These are phyloP conservation scores for Pseudachorutes palmiensis DNA, from an alignment of 1,140 invertebrate species.

Conservation along the genomic window DNA sequence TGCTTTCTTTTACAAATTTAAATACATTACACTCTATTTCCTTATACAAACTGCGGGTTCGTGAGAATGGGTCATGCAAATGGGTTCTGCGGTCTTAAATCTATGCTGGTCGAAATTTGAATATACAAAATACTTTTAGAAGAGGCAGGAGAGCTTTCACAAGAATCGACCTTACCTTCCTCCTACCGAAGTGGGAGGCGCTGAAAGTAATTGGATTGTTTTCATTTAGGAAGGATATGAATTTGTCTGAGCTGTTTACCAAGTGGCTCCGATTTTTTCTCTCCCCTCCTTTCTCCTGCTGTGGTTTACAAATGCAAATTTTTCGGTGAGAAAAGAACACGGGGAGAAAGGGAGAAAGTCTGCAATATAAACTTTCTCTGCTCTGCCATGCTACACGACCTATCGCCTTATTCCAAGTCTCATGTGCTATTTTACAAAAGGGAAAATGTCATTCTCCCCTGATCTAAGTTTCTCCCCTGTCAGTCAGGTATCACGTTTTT, in stretches of 20 bases:
- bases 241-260: background rate
- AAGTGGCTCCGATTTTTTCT: conserved; percentile 2
- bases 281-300: background rate
- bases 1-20: background rate
- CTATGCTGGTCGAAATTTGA: too few relatives aligned
- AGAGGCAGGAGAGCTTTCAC: background rate
- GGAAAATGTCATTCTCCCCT: background rate
- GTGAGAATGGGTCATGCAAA: background rate
- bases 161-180: background rate
- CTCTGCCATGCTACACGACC: too few relatives aligned
- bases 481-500: background rate
- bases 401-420: too few relatives aligned
- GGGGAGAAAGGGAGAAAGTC: too few relatives aligned
- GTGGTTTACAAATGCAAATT: too few relatives aligned
- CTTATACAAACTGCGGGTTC: background rate
- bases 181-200: background rate
- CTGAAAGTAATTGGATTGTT: background rate
- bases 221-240: background rate
- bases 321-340: too few relatives aligned
- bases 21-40: background rate
- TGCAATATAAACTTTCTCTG: too few relatives aligned
- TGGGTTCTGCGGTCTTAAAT: background rate
- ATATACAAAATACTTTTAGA: background rate
- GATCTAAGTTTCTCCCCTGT: background rate
- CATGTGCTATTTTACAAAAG: too few relatives aligned